A percentile compares a stretch with the other conserved stretches of the same genome.
Evolutionary conservation across 35 echinoderm and acorn worm genomes (phyloP).

Genomic region (Apostichopus parvimensis): DNA sequence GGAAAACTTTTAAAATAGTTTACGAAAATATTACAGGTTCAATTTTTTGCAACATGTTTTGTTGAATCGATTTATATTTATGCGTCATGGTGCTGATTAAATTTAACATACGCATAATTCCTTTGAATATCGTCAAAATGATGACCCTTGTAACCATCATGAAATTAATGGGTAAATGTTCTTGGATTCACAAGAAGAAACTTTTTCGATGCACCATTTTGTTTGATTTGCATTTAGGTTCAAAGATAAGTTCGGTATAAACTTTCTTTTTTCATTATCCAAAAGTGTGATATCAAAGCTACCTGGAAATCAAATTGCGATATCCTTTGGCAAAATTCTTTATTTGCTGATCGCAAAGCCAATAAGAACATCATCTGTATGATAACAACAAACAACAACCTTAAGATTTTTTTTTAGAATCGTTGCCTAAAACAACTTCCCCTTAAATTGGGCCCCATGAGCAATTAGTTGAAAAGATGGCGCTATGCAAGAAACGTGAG

Average conservation of each 20-base stretch:
- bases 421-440: neutral
- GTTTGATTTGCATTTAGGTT: too few relatives aligned
- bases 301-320: neutral
- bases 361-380: neutral
- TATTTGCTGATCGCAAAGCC: neutral
- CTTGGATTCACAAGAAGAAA: too few relatives aligned
- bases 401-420: neutral
- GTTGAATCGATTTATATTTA: too few relatives aligned
- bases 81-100: too few relatives aligned
- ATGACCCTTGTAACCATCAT: too few relatives aligned
- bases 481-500: constrained; percentile 50
- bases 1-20: too few relatives aligned
- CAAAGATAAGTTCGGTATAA: neutral
- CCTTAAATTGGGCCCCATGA: neutral
- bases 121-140: too few relatives aligned
- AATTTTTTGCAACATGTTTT: too few relatives aligned
- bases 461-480: constrained; percentile 44
- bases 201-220: too few relatives aligned
- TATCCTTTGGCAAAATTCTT: neutral
- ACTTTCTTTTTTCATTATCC: neutral
- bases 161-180: too few relatives aligned
- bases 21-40: too few relatives aligned
- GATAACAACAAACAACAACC: neutral
- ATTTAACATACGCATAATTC: too few relatives aligned
- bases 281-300: neutral